Conservation (phyloP, 1,140 invertebrate genomes). For the Drosophila willistoni region DNA sequence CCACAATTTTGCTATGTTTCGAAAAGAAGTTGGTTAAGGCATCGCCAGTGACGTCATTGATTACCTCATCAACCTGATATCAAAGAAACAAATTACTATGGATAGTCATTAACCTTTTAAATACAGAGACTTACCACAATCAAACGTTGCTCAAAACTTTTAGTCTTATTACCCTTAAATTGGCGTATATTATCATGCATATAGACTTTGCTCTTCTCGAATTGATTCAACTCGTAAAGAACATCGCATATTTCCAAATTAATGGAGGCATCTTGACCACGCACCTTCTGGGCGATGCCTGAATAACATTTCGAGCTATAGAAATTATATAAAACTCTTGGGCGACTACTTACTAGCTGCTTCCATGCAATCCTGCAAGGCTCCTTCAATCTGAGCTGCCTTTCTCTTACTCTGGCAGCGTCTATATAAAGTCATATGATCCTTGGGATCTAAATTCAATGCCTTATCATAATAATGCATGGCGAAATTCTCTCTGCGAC, state of each 20-base stretch:
- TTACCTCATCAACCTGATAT: slow-evolving; percentile 61
- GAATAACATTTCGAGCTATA: background rate
- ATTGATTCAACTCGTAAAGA: slow-evolving; percentile 73
- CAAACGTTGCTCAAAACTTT: slow-evolving; percentile 50
- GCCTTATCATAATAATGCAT: slow-evolving; percentile 69
- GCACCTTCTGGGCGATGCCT: slow-evolving; percentile 35
- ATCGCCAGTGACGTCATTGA: slow-evolving; percentile 65
- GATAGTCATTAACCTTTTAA: background rate
- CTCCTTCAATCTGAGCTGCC: slow-evolving; percentile 60
- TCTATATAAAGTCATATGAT: slow-evolving; percentile 64
- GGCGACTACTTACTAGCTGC: slow-evolving; percentile 52
- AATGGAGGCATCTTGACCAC: slow-evolving; percentile 45
- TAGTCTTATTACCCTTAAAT: slow-evolving; percentile 61
- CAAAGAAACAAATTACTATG: background rate
- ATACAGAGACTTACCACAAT: slow-evolving; percentile 48
- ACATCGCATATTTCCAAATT: slow-evolving; percentile 73
- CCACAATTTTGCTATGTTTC: slow-evolving; percentile 49
- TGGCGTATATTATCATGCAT: slow-evolving; percentile 63
- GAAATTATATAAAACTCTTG: background rate
- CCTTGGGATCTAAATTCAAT: slow-evolving; percentile 44
- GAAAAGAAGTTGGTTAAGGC: slow-evolving; percentile 61
- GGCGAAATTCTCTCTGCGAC: slow-evolving; percentile 63
- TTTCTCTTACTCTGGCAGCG: slow-evolving; percentile 68
- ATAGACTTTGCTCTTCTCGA: slow-evolving; percentile 60
- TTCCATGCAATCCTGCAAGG: slow-evolving; percentile 50